Evolutionary conservation across 2,888 invertebrate species (phyloP).

Genomic region (Lacanobia wlatinum): DNA sequence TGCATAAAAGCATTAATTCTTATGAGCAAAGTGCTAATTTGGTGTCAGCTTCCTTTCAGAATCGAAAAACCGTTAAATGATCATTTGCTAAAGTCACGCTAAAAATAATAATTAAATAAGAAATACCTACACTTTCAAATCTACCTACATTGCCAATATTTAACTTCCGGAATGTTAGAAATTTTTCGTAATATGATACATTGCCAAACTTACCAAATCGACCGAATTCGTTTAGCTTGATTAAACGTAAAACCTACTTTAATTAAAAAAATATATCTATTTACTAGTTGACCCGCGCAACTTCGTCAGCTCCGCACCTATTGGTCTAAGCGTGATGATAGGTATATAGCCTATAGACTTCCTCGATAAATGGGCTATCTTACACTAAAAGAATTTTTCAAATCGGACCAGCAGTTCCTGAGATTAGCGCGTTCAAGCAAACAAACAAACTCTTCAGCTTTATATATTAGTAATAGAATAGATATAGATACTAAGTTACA

Average conservation of each 20-base stretch:
- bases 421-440: too few relatives aligned
- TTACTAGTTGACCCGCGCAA: too few relatives aligned
- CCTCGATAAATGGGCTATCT: too few relatives aligned
- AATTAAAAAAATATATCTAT: too few relatives aligned
- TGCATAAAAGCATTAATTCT: constrained; percentile 15
- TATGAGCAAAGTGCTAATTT: constrained; percentile 3
- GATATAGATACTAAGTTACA: too few relatives aligned
- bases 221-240: not conserved
- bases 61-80: constrained; percentile 12
- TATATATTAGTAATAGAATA: too few relatives aligned
- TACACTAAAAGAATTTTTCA: too few relatives aligned
- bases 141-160: constrained; percentile 1
- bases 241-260: not conserved
- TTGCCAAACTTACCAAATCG: constrained; percentile 4
- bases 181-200: not conserved
- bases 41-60: constrained; percentile 8
- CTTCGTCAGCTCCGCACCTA: too few relatives aligned
- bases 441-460: too few relatives aligned
- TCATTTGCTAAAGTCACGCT: constrained; percentile 22
- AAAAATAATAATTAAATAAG: constrained; percentile 20
- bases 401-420: too few relatives aligned
- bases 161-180: constrained; percentile 9
- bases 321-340: too few relatives aligned
- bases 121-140: constrained; percentile 14
- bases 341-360: too few relatives aligned